Conservation (phyloP, 2,888 invertebrate species). For the Drosophila imparisetae region DNA sequence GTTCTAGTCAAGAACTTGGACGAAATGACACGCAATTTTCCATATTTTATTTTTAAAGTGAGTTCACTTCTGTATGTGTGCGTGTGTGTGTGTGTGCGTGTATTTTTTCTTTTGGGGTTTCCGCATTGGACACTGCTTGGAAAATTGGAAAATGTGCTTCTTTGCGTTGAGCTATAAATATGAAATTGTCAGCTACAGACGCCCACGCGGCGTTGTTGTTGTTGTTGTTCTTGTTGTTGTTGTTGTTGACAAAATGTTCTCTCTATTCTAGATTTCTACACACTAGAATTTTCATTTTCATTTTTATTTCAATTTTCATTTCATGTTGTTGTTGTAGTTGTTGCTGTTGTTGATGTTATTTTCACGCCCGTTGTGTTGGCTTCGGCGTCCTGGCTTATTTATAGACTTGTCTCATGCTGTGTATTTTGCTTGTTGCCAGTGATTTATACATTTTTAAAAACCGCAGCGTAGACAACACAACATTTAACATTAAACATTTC, state of each 20-base stretch:
- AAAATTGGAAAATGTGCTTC: constrained; percentile 37
- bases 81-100: neutral
- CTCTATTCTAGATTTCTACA: neutral
- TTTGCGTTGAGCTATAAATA: constrained; percentile 62
- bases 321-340: constrained; percentile 40
- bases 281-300: constrained; percentile 35
- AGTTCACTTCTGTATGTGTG: constrained; percentile 2
- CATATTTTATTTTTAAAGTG: constrained; percentile 46
- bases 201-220: constrained; percentile 64
- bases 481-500: constrained; percentile 2
- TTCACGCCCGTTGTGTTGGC: constrained; percentile 62
- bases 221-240: neutral
- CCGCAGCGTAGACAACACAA: constrained; percentile 43
- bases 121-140: constrained; percentile 49
- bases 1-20: constrained; percentile 27
- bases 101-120: constrained; percentile 32
- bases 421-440: constrained; percentile 67
- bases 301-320: constrained; percentile 29
- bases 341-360: constrained; percentile 54
- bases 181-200: constrained; percentile 78
- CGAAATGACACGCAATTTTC: constrained; percentile 52
- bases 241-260: constrained; percentile 57
- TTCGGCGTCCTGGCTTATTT: constrained; percentile 65
- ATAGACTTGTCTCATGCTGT: constrained; percentile 84
- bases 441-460: constrained; percentile 84